These are phyloP conservation scores for Drosophila saltans DNA, from an alignment of 1,140 invertebrate species.

Conservation along the genomic window DNA sequence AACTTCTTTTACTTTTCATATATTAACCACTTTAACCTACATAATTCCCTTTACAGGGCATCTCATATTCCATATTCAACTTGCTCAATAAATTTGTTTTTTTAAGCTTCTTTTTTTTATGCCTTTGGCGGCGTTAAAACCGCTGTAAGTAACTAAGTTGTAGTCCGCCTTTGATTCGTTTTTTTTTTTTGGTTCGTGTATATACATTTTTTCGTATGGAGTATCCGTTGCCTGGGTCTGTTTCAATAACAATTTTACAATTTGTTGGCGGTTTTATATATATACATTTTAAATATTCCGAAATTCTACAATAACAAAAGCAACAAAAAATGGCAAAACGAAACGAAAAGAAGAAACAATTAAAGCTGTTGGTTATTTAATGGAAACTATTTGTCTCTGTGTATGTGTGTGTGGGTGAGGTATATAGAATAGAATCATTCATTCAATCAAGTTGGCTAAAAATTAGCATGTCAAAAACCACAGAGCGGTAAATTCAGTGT, in stretches of 20 bases:
- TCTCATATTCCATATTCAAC: not conserved
- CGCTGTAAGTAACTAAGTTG: constrained; percentile 71
- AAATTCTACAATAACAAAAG: constrained; percentile 14
- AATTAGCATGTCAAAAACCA: constrained; percentile 7
- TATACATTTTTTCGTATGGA: constrained; percentile 27
- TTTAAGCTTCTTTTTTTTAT: constrained; percentile 14
- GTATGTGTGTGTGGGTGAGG: not conserved
- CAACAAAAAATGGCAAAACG: not conserved
- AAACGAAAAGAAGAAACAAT: not conserved
- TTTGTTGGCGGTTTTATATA: constrained; percentile 30
- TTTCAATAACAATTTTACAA: constrained; percentile 49
- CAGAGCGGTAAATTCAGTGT: constrained; percentile 15
- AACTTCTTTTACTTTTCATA: no score
- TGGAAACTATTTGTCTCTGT: not conserved
- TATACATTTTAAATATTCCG: constrained; percentile 45
- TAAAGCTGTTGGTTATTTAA: constrained; percentile 7
- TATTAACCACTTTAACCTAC: no score
- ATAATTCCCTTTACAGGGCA: not conserved
- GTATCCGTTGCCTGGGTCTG: constrained; percentile 12
- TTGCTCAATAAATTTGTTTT: not conserved
- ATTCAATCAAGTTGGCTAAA: not conserved
- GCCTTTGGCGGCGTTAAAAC: constrained; percentile 55
- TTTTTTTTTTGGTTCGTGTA: constrained; percentile 3
- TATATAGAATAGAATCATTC: constrained; percentile 7
- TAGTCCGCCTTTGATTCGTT: constrained; percentile 28